Conservation (phyloP, 2,113 vertebrate genomes). For the Centropus bengalensis region DNA sequence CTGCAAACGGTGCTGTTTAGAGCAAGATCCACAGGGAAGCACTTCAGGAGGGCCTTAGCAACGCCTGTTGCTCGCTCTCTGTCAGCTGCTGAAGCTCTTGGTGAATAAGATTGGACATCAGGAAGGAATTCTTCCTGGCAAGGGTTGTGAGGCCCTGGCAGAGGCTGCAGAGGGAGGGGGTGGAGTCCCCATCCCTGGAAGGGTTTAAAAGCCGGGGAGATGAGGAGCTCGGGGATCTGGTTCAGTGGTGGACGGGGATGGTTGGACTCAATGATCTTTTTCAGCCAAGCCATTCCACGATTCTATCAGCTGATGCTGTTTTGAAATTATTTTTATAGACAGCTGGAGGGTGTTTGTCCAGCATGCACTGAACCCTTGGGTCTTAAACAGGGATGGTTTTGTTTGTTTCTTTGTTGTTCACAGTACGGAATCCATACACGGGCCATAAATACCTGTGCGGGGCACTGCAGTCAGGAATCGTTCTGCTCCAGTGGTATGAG, state of each 20-base stretch:
- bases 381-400: background rate
- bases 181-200: too few species aligned
- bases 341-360: background rate
- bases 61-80: too few species aligned
- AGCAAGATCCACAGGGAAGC: background rate
- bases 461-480: slow-evolving; percentile 94
- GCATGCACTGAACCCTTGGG: background rate
- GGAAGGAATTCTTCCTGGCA: too few species aligned
- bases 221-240: too few species aligned
- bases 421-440: slow-evolving; percentile 96
- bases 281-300: too few species aligned
- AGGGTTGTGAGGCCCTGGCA: too few species aligned
- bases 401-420: background rate
- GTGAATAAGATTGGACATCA: too few species aligned
- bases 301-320: background rate
- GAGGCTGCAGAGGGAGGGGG: too few species aligned
- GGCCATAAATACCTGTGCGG: slow-evolving; percentile 97
- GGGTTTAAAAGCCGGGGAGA: too few species aligned
- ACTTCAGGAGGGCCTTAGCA: background rate
- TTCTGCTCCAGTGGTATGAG: slow-evolving; percentile 98
- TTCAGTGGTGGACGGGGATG: too few species aligned
- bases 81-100: background rate
- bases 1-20: background rate
- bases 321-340: background rate
- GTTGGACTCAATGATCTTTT: too few species aligned